These are phyloP conservation scores for Coelinius sp. DNA, from an alignment of 2,888 invertebrate species.

Conservation along the genomic window DNA sequence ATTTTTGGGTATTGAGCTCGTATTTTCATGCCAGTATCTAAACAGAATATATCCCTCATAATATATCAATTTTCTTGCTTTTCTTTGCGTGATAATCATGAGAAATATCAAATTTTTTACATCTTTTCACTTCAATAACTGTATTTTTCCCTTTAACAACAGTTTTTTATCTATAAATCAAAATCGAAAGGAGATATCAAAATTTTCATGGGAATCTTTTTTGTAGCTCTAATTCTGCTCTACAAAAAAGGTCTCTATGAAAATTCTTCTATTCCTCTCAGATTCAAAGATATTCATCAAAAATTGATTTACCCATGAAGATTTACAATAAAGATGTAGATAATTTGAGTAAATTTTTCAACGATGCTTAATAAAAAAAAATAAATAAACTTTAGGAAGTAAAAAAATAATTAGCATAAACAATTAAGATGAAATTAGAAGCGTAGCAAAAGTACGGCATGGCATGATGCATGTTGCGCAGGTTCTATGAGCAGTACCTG, in stretches of 20 bases:
- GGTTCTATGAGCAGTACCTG: slow-evolving; percentile 91
- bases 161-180: no score
- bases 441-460: slow-evolving; percentile 62
- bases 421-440: slow-evolving; percentile 51
- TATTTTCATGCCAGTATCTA: slow-evolving; percentile 11
- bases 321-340: neutral
- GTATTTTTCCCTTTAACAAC: no score
- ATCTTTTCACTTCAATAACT: neutral
- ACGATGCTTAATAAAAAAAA: neutral
- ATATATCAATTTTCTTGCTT: neutral
- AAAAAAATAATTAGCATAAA: slow-evolving; percentile 44
- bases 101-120: slow-evolving; percentile 1
- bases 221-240: no score
- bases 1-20: slow-evolving; percentile 21
- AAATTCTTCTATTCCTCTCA: no score
- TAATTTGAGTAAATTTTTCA: neutral
- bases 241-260: no score
- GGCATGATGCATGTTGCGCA: slow-evolving; percentile 73
- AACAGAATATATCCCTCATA: neutral
- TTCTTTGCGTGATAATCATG: neutral
- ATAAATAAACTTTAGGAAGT: slow-evolving; percentile 33
- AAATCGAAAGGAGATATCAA: no score
- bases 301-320: neutral
- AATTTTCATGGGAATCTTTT: no score
- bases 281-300: no score